Percentiles rank a stretch among this genome's conserved stretches.
phyloP scores from a whole-genome alignment of 2,888 invertebrate species.

The Blera fallax region DNA sequence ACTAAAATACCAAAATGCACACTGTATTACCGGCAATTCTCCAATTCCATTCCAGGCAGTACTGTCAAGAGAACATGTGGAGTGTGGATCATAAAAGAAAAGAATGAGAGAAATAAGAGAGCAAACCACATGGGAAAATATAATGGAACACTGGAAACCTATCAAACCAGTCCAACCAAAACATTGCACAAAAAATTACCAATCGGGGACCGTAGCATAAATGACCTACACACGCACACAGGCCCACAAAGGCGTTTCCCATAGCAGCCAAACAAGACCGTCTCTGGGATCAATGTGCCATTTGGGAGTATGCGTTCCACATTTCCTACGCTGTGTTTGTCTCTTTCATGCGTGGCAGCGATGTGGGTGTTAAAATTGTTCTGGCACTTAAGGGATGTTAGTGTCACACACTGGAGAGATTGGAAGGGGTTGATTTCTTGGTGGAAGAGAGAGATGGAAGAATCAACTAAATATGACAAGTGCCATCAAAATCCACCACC shows the following conservation, averaged over 20 bases:
- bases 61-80: neutral
- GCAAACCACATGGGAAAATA: slow-evolving; percentile 31
- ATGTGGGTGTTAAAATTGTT: slow-evolving; percentile 29
- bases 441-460: slow-evolving; percentile 26
- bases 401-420: neutral
- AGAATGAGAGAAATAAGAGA: slow-evolving; percentile 31
- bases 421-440: slow-evolving; percentile 27
- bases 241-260: slow-evolving; percentile 16
- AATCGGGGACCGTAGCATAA: slow-evolving; percentile 44
- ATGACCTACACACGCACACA: slow-evolving; percentile 33
- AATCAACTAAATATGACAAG: slow-evolving; percentile 20
- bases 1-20: neutral
- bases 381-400: slow-evolving; percentile 30
- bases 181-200: slow-evolving; percentile 60
- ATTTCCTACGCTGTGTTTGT: slow-evolving; percentile 13
- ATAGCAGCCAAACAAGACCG: neutral
- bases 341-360: slow-evolving; percentile 28
- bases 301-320: slow-evolving; percentile 62
- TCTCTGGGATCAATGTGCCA: slow-evolving; percentile 37
- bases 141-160: slow-evolving; percentile 59
- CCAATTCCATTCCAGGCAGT: neutral
- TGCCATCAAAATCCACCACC: slow-evolving; percentile 45
- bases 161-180: slow-evolving; percentile 52
- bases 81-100: slow-evolving; percentile 5
- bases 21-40: slow-evolving; percentile 18